Evolutionary conservation across 2,113 vertebrate genomes (phyloP), one percentile per base, ranked within the genome.

Genomic region (Passer domesticus): DNA sequence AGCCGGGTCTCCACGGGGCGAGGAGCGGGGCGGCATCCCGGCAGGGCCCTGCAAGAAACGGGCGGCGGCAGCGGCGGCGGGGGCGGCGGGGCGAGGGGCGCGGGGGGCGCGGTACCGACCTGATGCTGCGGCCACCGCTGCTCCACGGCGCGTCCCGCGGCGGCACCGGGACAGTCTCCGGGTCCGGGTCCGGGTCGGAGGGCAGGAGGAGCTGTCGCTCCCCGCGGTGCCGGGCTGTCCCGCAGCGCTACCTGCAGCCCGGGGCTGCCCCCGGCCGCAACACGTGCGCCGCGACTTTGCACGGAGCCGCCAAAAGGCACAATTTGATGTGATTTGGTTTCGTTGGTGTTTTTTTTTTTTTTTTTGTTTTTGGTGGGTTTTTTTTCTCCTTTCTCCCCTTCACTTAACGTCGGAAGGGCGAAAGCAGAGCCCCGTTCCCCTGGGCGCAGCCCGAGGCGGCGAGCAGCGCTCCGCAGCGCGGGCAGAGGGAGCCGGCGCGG

Each of bases 31-130:
- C 23, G 14, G 20, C 67, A 30, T 93, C 89, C 44, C 68, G 78
- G 59, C 97, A 94, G 53, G 60, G 33, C 3, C 78, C 97, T 97
- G 91, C 84, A 96, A 97, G 59, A 96, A 59, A 95, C 8, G 35
- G 46, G 30, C 14, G 39, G 67, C 53, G 76, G 86, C 80, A 72
- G 87, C 47, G 70, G 84, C 75, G 46, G 80, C 25, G 16, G 62
- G 28, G 43, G 0, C 47, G 27, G 44, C 18, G 20, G 55, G 28
- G 63, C 52, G 37, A 23, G 13, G 43, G 50, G 44, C 44, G 41
- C 62, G 77, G 84, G 27, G 39, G 76, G 85, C 7, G 53, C 78
- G 78, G 87, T 94, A 96, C 96, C 94, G 89, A 97, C 96, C 96
- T 97, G 95, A 55, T 92, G 92, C 92, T 91, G 92, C 53, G 47